Conservation (phyloP, 2,113 vertebrate genomes). For the Podarcis muralis region DNA sequence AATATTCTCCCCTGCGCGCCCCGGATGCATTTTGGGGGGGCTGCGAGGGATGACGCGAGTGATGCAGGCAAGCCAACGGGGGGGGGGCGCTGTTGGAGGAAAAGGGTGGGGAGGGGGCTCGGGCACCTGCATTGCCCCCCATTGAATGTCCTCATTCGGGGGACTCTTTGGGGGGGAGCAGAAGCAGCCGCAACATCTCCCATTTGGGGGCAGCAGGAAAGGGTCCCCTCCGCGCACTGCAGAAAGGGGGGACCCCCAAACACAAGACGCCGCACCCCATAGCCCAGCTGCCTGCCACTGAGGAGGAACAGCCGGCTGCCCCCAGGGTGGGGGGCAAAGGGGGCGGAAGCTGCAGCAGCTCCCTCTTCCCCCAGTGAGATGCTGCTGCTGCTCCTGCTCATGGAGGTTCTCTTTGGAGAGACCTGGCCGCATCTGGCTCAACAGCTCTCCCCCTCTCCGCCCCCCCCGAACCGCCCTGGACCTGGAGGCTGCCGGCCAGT, state of each 20-base stretch:
- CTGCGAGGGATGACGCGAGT: background rate
- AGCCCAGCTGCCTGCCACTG: too few relatives aligned
- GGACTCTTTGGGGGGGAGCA: background rate
- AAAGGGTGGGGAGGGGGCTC: rapidly evolving
- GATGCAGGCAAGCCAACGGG: rapidly evolving
- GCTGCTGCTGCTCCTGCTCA: too few relatives aligned
- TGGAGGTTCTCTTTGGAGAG: too few relatives aligned
- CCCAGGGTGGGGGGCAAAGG: background rate
- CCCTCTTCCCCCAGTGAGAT: background rate
- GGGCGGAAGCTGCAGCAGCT: background rate
- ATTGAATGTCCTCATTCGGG: too few relatives aligned
- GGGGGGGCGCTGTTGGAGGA: background rate
- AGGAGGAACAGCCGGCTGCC: too few relatives aligned
- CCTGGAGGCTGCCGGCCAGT: too few relatives aligned
- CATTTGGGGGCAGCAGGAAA: background rate
- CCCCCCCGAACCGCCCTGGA: too few relatives aligned
- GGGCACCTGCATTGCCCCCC: background rate
- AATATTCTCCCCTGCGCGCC: background rate
- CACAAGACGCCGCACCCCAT: too few relatives aligned
- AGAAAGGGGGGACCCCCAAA: background rate
- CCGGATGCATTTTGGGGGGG: background rate
- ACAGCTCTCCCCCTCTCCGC: too few relatives aligned
- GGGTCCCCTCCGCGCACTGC: too few relatives aligned
- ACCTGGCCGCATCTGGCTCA: too few relatives aligned
- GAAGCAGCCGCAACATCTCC: rapidly evolving